Conservation (phyloP, 2,888 invertebrate genomes). For the Zhuqinia jingwanae region DNA sequence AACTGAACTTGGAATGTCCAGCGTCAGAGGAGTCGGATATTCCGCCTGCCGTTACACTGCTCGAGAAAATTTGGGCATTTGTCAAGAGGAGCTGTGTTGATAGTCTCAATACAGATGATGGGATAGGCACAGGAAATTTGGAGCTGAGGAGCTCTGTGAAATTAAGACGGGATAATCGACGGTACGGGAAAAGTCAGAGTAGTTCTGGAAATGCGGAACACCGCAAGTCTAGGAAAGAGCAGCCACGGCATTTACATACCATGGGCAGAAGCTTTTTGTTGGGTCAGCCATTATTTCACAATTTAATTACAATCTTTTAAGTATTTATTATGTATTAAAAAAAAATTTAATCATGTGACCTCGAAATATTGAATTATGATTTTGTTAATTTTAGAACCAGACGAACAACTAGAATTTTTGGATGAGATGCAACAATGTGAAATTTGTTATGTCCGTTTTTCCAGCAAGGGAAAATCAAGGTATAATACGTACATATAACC, state of each 20-base stretch:
- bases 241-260: conserved; percentile 76
- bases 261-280: conserved; percentile 76
- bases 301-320: conserved; percentile 17
- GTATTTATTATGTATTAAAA: neutral
- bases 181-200: conserved; percentile 68
- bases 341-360: too few species aligned
- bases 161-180: conserved; percentile 57
- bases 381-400: conserved; percentile 73
- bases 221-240: conserved; percentile 67
- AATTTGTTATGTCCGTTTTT: conserved; percentile 76
- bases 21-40: conserved; percentile 67
- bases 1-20: conserved; percentile 32
- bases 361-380: too few species aligned
- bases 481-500: neutral
- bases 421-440: conserved; percentile 79
- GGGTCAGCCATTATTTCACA: conserved; percentile 46
- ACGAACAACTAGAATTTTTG: conserved; percentile 79
- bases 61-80: conserved; percentile 78
- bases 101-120: conserved; percentile 66
- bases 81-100: conserved; percentile 76
- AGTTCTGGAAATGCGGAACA: conserved; percentile 25
- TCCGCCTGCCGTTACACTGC: conserved; percentile 76
- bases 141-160: conserved; percentile 65
- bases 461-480: conserved; percentile 67
- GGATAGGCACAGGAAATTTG: conserved; percentile 33